phyloP scores from a whole-genome alignment of 1,140 invertebrate genomes.

The Anastrepha obliqua region DNA sequence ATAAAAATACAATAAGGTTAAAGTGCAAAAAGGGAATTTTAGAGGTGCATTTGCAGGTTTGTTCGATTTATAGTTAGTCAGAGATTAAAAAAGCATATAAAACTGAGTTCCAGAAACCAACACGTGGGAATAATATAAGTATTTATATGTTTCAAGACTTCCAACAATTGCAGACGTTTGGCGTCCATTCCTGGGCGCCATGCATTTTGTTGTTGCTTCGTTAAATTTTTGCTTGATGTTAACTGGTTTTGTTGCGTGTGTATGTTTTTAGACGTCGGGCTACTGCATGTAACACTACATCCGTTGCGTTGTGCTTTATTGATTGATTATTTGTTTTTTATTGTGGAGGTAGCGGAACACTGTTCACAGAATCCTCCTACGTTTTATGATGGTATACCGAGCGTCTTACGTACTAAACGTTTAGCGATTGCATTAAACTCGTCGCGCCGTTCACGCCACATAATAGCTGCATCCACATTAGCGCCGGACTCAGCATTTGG shows the following conservation, averaged over 20 bases:
- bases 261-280: neutral
- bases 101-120: constrained; percentile 13
- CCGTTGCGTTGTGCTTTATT: neutral
- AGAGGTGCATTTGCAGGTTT: neutral
- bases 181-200: neutral
- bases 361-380: neutral
- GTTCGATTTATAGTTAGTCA: neutral
- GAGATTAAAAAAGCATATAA: neutral
- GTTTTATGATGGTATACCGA: constrained; percentile 80
- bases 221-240: constrained; percentile 12
- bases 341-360: neutral
- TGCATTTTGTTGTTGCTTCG: neutral
- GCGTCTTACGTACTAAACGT: constrained; percentile 92
- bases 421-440: constrained; percentile 97
- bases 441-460: constrained; percentile 96
- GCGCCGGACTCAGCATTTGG: constrained; percentile 99
- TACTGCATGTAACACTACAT: neutral
- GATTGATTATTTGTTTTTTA: neutral
- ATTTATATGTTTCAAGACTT: constrained; percentile 19
- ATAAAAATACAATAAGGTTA: neutral
- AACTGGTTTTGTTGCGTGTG: constrained; percentile 30
- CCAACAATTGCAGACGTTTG: neutral
- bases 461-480: constrained; percentile 99
- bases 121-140: neutral
- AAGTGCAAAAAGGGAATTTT: neutral